Conservation (phyloP, 2,888 invertebrate genomes). For the Fissipunctia ypsillon region DNA sequence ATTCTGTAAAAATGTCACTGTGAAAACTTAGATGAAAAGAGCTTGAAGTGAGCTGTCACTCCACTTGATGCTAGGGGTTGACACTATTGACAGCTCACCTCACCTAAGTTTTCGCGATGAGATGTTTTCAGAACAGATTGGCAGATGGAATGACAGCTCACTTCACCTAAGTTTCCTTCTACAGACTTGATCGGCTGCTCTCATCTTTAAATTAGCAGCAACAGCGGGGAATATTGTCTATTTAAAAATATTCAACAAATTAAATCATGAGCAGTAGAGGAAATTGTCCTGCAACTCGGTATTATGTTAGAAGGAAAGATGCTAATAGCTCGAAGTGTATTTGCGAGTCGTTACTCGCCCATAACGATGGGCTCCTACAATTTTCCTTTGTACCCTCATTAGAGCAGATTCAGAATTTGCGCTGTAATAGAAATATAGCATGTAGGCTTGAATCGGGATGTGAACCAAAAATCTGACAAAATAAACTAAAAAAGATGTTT, state of each 20-base stretch:
- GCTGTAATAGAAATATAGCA: not conserved
- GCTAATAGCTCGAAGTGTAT: not conserved
- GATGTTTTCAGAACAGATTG: no score
- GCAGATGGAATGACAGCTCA: no score
- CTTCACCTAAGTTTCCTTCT: no score
- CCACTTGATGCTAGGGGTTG: no score
- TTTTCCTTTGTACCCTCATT: not conserved
- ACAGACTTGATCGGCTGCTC: not conserved
- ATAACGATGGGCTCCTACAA: not conserved
- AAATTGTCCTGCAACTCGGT: constrained; percentile 14
- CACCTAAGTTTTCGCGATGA: no score
- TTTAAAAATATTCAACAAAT: constrained; percentile 15
- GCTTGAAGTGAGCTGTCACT: no score
- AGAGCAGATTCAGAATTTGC: not conserved
- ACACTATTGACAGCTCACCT: no score
- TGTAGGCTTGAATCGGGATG: not conserved
- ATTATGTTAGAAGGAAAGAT: not conserved
- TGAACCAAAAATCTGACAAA: not conserved
- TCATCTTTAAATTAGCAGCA: not conserved
- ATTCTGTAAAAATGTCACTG: no score
- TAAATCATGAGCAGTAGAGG: not conserved
- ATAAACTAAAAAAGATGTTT: not conserved
- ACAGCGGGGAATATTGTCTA: not conserved
- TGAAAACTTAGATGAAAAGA: no score
- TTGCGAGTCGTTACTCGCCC: not conserved